Evolutionary conservation across 2,113 vertebrate species (phyloP).

Genomic region (Coregonus clupeaformis): DNA sequence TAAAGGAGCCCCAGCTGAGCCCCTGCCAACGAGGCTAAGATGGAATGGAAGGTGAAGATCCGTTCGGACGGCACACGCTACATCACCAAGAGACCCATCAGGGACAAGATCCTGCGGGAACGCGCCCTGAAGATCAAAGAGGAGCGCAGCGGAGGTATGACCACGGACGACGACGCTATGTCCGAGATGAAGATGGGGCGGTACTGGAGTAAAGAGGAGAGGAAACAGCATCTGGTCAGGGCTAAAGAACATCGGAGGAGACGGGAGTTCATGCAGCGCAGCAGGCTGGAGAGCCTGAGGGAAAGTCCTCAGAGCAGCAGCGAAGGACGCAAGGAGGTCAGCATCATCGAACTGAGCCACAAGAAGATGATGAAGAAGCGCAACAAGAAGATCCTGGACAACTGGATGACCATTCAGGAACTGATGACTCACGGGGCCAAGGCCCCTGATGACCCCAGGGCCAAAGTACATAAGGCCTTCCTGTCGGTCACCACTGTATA

Average conservation of each 20-base stretch:
- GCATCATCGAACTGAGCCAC: slow-evolving; percentile 95
- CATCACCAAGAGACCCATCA: slow-evolving; percentile 92
- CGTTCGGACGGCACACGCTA: slow-evolving; percentile 93
- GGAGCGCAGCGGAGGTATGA: slow-evolving; percentile 92
- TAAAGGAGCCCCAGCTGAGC: slow-evolving; percentile 78
- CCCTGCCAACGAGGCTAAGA: slow-evolving; percentile 81
- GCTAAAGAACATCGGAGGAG: slow-evolving; percentile 91
- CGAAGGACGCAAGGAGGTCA: slow-evolving; percentile 88
- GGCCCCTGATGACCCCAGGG: slow-evolving; percentile 82
- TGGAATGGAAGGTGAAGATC: slow-evolving; percentile 98
- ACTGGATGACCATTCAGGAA: slow-evolving; percentile 99
- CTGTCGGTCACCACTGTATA: slow-evolving; percentile 98
- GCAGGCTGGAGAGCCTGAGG: slow-evolving; percentile 88
- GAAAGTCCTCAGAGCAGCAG: slow-evolving; percentile 89
- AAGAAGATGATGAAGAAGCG: slow-evolving; percentile 99
- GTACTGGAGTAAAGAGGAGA: slow-evolving; percentile 97
- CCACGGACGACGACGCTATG: slow-evolving; percentile 92
- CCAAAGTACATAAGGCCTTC: slow-evolving; percentile 92
- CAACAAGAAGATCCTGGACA: slow-evolving; percentile 98
- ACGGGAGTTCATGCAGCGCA: slow-evolving; percentile 94
- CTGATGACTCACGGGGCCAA: slow-evolving; percentile 95
- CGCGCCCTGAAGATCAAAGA: slow-evolving; percentile 96
- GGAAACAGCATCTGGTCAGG: slow-evolving; percentile 90
- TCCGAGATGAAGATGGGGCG: slow-evolving; percentile 98
- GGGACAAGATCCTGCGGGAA: slow-evolving; percentile 92